Evolutionary conservation across 2,888 invertebrate genomes (phyloP), one percentile per base, ranked within the genome.

Genomic region (Oxyscelio sp.): DNA sequence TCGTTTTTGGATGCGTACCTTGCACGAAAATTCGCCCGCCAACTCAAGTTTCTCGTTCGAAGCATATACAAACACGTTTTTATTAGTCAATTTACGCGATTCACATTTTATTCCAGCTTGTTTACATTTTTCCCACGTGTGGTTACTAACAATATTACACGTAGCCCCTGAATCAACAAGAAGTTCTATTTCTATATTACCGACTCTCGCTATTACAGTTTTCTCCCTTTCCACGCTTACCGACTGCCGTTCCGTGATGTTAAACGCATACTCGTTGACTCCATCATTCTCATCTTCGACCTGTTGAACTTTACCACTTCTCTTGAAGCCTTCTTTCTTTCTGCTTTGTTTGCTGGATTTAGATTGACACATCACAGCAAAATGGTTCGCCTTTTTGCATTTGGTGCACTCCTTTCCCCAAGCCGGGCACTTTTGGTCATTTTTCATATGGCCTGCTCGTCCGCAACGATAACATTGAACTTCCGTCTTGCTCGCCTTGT

Each of bases 21-120:
- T 45, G n/a, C 87, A 50, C 38, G 84, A 66, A 77, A 90, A 90
- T 70, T 77, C 85, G 1, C 90, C 89, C 0, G 85, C n/a, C 11
- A 89, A 54, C 2, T 83, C 38, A 17, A 89, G 54, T 1, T 79
- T 73, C 13, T 74, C 59, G 5, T 68, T 79, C 15, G 75, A 71
- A 1, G 75, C 88, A 54, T 90, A 90, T 11, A 88, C 75, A n/a
- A 83, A 77, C 8, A 89, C 54, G 17, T 43, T 70, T 24, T 17
- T 81, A n/a, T 84, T 48, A n/a, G 85, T 52, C 1, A 68, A 68
- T 82, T 86, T 83, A 9, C 68, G 54, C 73, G 87, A 68, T 9
- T 66, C 34, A 40, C 66, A 73, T 11, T 11, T 27, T 21, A 81
- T 79, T 13, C 63, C 48, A 45, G 31, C 27, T 56, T 74, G 3